phyloP scores from a whole-genome alignment of 2,113 vertebrate genomes.

The Myanophis thanlyinensis region DNA sequence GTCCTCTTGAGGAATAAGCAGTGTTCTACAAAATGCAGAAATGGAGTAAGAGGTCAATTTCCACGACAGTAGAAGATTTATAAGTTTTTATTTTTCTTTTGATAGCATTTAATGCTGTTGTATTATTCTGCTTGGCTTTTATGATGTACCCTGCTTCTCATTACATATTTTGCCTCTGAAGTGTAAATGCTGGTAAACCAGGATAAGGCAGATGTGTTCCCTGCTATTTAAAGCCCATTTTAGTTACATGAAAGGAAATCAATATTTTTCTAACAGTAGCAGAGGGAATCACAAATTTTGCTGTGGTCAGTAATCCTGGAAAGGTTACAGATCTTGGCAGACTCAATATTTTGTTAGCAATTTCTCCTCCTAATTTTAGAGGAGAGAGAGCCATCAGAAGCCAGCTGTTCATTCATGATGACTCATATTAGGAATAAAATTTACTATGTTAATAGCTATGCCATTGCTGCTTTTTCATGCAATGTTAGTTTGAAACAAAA shows the following conservation, averaged over 20 bases:
- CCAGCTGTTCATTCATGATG: conserved; percentile 21
- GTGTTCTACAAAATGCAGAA: not conserved
- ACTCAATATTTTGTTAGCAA: not conserved
- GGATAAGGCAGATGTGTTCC: not conserved
- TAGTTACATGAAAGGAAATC: not conserved
- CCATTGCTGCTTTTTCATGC: not conserved
- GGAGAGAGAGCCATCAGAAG: not conserved
- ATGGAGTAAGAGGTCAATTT: no score
- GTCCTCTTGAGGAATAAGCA: not conserved
- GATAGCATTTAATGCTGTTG: not conserved
- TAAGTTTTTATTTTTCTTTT: not conserved
- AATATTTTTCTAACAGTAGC: not conserved
- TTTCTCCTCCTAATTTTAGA: not conserved
- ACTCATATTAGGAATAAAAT: not conserved
- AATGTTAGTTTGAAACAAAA: not conserved
- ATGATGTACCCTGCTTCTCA: not conserved
- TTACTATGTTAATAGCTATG: not conserved
- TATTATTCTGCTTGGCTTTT: not conserved
- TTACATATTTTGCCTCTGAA: not conserved
- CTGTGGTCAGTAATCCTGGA: conserved; percentile 6
- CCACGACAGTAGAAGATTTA: not conserved
- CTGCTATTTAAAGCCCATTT: not conserved
- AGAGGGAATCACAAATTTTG: not conserved
- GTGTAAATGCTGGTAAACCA: not conserved
- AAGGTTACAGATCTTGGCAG: not conserved